Base-by-base conservation (phyloP, 2,113 vertebrate genomes). In the Pyrgilauda ruficollis region DNA sequence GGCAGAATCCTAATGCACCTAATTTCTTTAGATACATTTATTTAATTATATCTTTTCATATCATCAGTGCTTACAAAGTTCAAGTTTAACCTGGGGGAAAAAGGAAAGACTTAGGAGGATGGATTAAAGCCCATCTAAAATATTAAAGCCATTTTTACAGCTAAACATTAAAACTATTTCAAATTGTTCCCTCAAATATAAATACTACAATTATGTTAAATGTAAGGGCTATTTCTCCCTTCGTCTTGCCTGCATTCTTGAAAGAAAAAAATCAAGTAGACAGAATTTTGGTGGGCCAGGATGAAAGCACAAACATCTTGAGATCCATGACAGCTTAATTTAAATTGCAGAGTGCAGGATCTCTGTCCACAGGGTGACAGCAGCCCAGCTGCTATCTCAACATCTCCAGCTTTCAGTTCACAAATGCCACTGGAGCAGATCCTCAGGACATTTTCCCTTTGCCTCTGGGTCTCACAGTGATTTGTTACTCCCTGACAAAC, bases 11-110 rank as follows among this genome's bases (percentile, higher is more conserved):
- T 82, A 76, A 84, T 11, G 15, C n/a, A 10, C 39, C 35, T 84
- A 21, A 72, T 89, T 84, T 78, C 62, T 84, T 91, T 6, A 79
- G 84, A 18, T n/a, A 74, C 2, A 0, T 75, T 81, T 89, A 87
- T 75, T 93, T 92, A 91, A 96, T 91, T 89, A n/a, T 62, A 91
- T 72, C 80, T 94, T 89, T 89, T 75, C 22, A 27, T 15, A 84
- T 49, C 61, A 89, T 79, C 66, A 39, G 56, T 58, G 53, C 63
- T 82, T 30, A 72, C 4, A 5, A 82, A 82, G 49, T 87, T 94
- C 69, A 87, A 49, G 53, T 82, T 93, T 82, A 87, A 75, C 53
- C 77, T 0, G 0, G 12, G 15, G 61, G 6, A 2, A 63, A 43
- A 49, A 37, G 27, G 31, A 50, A 35, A 86, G 52, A 78, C 47